Base-by-base conservation (phyloP, 2,888 invertebrate genomes). In the Dromius quadrimaculatus region DNA sequence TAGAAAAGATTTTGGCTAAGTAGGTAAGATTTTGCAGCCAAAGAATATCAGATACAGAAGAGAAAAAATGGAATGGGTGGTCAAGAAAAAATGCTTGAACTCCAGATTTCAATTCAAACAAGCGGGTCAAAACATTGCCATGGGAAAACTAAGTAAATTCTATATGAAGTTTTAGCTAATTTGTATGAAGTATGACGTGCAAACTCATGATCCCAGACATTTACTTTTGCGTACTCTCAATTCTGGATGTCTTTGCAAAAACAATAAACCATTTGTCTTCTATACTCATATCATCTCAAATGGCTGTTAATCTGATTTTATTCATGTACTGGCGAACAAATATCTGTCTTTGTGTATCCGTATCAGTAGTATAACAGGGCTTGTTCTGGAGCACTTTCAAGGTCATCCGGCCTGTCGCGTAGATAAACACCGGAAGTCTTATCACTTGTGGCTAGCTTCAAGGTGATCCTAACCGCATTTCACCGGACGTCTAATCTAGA, bases 151-250 rank as follows among this genome's bases (percentile, higher is more conserved):
- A 47, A 17, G 17, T 47, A 47, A 47, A 15, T 47, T 47, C 17
- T 47, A 20, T 47, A 20, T 47, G 19, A 17, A 47, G 47, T 23
- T 66, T 73, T 72, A 6, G 68, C 62, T 23, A 72, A 36, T 13
- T 45, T 45, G 41, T 72, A 73, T 43, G 34, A 71, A 50, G 62
- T 43, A 43, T 72, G 71, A 32, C 34, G 9, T 61, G 6, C n/a
- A n/a, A n/a, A n/a, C n/a, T n/a, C n/a, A n/a, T n/a, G 66, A 65
- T 15, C 66, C 50, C 47, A 65, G 66, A 41, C 19, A 17, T 54
- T 66, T 36, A 23, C 36, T 54, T 66, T 66, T 11, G 28, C 54
- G 45, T 50, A 66, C 36, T 17, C 15, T 28, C 64, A 64, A 45
- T 45, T 64, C 15, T 28, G 47, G 64, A 64, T 45, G 64, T 17